Percentiles rank a stretch among this genome's conserved stretches.
These are phyloP conservation scores for Acridotheres tristis DNA, from an alignment of 2,797 vertebrate genomes.

Conservation along the genomic window DNA sequence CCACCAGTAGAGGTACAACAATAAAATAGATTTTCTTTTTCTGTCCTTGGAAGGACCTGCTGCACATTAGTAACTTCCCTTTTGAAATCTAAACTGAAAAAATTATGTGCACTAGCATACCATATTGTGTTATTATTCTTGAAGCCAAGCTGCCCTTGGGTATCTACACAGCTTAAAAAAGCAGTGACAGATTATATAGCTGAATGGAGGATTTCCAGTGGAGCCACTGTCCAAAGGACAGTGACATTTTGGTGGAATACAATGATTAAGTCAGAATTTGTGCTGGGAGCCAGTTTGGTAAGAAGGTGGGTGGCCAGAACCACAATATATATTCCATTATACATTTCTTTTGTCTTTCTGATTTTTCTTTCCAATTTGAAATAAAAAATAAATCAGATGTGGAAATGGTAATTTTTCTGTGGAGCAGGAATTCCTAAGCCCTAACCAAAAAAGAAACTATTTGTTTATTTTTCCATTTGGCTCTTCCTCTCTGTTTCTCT, in stretches of 20 bases:
- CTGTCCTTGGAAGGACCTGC: not conserved
- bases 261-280: constrained; percentile 3
- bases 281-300: not conserved
- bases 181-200: not conserved
- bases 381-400: constrained; percentile 20
- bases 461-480: constrained; percentile 57
- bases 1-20: not conserved
- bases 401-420: constrained; percentile 30
- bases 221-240: not conserved
- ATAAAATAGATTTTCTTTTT: not conserved
- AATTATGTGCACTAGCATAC: not conserved
- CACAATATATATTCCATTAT: not conserved
- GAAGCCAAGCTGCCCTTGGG: not conserved
- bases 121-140: not conserved
- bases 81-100: constrained; percentile 46
- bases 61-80: not conserved
- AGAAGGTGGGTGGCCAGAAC: constrained; percentile 41
- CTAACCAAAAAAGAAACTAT: constrained; percentile 45
- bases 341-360: not conserved
- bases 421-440: constrained; percentile 21
- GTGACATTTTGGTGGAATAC: constrained; percentile 27
- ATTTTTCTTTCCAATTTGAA: constrained; percentile 31
- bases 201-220: constrained; percentile 12
- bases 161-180: not conserved
- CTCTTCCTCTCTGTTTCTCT: constrained; percentile 24